These are phyloP conservation scores for Chaunax sp. DNA, from an alignment of 2,797 vertebrate species.

Conservation along the genomic window DNA sequence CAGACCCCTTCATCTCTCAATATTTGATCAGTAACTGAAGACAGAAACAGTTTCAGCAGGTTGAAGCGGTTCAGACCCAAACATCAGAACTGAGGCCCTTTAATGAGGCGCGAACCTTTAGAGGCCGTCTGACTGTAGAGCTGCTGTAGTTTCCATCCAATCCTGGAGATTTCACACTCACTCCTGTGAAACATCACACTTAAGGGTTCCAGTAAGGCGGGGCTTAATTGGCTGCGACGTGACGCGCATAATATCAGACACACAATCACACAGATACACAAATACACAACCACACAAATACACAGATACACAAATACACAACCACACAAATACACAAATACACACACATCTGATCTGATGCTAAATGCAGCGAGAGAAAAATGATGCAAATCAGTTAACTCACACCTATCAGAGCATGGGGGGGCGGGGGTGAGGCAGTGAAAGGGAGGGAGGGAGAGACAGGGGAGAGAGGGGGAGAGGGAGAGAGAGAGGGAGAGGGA, in stretches of 20 bases:
- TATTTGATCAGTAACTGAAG: no score
- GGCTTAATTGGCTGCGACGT: constrained; percentile 80
- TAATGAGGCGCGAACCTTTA: no score
- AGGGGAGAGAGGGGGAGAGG: neutral
- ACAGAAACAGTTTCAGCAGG: no score
- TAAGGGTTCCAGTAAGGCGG: constrained; percentile 72
- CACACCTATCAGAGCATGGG: constrained; percentile 40
- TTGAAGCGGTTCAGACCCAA: no score
- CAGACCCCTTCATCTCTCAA: no score
- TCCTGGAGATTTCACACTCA: constrained; percentile 81
- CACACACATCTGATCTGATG: constrained; percentile 35
- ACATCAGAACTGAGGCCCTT: no score
- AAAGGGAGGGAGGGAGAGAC: neutral
- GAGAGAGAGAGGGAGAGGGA: constrained; percentile 16
- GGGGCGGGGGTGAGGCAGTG: no score
- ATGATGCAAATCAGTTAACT: constrained; percentile 60
- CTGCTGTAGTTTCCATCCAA: constrained; percentile 74
- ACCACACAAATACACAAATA: constrained; percentile 6
- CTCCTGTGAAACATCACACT: constrained; percentile 84
- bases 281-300: neutral
- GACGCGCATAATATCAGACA: constrained; percentile 67
- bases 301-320: neutral
- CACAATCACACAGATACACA: neutral
- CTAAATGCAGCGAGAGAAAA: constrained; percentile 64
- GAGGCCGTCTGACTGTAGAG: constrained; percentile 77